Evolutionary conservation across 2,888 invertebrate species (phyloP).

Genomic region (Alcis repandata): DNA sequence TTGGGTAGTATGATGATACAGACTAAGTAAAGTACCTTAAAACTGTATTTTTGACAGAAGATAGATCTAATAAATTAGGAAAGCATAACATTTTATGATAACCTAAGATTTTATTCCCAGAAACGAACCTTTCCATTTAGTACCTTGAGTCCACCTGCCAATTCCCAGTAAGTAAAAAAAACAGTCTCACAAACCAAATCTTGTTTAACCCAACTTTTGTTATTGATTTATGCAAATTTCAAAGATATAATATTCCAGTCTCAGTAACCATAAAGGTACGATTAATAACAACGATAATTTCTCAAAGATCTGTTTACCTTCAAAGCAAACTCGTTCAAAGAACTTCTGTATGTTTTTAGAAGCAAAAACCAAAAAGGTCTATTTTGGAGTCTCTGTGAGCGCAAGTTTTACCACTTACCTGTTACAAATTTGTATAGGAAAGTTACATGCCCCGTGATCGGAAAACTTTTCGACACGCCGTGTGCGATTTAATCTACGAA

Average conservation of each 20-base stretch:
- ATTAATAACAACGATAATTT: neutral
- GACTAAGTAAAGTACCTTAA: too few species aligned
- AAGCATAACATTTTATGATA: neutral
- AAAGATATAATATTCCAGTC: constrained; percentile 1
- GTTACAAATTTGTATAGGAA: constrained; percentile 47
- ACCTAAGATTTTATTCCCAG: neutral
- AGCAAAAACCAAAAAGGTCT: constrained; percentile 33
- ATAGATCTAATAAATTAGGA: too few species aligned
- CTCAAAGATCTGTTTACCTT: constrained; percentile 22
- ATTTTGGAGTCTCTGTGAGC: constrained; percentile 37
- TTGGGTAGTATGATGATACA: too few species aligned
- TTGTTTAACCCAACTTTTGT: neutral
- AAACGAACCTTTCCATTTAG: neutral
- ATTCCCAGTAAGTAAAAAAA: neutral
- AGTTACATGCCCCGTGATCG: constrained; percentile 47
- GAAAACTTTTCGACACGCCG: constrained; percentile 44
- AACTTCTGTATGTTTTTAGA: constrained; percentile 26
- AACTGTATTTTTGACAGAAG: too few species aligned
- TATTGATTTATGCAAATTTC: constrained; percentile 1
- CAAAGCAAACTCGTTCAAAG: constrained; percentile 31
- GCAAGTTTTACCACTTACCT: constrained; percentile 47
- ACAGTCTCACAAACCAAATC: neutral
- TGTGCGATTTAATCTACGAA: constrained; percentile 47
- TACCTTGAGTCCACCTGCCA: neutral
- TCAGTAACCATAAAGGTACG: neutral